Conservation (phyloP, 2,888 invertebrate species). For the Cheilosia scutellata region DNA sequence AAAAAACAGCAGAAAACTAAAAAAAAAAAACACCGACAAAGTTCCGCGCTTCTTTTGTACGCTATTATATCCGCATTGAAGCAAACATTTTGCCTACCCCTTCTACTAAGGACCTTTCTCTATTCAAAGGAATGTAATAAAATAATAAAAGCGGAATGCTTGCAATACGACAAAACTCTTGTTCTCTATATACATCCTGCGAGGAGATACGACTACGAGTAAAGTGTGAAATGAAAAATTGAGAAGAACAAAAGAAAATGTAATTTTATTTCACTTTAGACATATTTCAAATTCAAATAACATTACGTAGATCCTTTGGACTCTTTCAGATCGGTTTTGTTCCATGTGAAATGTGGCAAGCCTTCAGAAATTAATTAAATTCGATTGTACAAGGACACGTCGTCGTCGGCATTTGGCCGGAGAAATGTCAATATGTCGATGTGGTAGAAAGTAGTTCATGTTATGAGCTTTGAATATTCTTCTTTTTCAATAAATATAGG, state of each 20-base stretch:
- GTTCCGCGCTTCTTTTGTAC: too few species aligned
- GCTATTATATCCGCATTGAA: too few species aligned
- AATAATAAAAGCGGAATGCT: constrained; percentile 1
- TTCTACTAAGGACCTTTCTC: too few species aligned
- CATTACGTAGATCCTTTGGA: constrained; percentile 19
- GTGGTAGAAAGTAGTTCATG: not conserved
- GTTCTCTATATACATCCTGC: not conserved
- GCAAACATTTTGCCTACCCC: too few species aligned
- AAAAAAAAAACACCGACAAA: too few species aligned
- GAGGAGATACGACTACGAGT: not conserved
- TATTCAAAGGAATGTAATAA: not conserved
- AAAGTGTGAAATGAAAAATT: not conserved
- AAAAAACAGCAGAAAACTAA: too few species aligned
- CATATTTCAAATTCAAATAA: constrained; percentile 44
- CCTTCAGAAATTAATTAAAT: constrained; percentile 57
- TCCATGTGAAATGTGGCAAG: constrained; percentile 12
- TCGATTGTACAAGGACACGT: constrained; percentile 48
- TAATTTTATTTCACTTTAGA: too few species aligned
- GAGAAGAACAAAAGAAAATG: too few species aligned
- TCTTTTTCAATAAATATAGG: not conserved
- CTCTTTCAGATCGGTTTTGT: not conserved
- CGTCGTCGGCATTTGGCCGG: constrained; percentile 2
- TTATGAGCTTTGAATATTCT: constrained; percentile 1
- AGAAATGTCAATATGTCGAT: not conserved
- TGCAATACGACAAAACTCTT: not conserved